Evolutionary conservation across 2,797 vertebrate genomes (phyloP), one percentile per base, ranked within the genome.

Genomic region (Cyclura pinguis): DNA sequence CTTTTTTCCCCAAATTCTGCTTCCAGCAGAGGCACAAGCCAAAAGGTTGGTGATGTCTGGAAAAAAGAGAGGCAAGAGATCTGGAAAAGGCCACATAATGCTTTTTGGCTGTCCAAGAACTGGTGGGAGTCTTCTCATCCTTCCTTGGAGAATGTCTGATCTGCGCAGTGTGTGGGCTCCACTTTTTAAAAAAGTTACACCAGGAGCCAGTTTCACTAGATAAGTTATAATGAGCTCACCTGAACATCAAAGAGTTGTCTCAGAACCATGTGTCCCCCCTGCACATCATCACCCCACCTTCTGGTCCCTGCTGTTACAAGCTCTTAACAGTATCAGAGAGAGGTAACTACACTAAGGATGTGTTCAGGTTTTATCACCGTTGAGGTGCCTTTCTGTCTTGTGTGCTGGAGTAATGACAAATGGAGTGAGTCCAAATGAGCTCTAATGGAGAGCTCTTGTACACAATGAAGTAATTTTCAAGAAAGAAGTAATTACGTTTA

Each of bases 181-280:
- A 55, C 24, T 90, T 83, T 0, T 82, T 0, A 27, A 69, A 69
- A 27, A 29, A 59, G 84, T 94, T 92, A 38, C 27, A 80, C 0
- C 1, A 87, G n/a, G 88, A 87, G 29, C 77, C 88, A 72, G 87
- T 93, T 88, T 88, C 57, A 89, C 74, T 80, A 92, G 86, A 93
- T 87, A 94, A 91, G 64, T 38, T 89, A 16, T 89, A 6, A 6
- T 78, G 3, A 47, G 35, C 62, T 62, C 93, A 91, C 59, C n/a
- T 92, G 59, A 82, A 78, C 22, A 35, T 90, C 57, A 91, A 88
- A 91, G 16, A 87, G 67, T 59, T 76, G 29, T 83, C 80, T 87
- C 6, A 62, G 35, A 90, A 80, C 2, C 1, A 6, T 76, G 29
- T 18, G 22, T 64, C 81, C 77, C 35, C 67, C 55, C 14, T 20